phyloP scores from a whole-genome alignment of 92 coral and sea anemone species.

The Palythoa grandiflora region DNA sequence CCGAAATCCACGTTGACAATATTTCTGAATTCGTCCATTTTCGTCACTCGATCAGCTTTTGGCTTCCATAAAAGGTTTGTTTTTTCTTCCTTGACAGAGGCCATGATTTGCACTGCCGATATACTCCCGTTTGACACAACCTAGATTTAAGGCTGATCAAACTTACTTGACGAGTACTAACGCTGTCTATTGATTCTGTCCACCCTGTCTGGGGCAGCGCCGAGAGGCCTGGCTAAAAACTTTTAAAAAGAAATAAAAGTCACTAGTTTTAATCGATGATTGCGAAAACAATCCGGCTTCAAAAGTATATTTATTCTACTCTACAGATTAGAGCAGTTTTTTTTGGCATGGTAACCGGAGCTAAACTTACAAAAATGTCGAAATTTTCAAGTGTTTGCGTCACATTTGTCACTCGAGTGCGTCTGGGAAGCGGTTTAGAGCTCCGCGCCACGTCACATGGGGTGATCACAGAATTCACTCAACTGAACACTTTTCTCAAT shows the following conservation, averaged over 20 bases:
- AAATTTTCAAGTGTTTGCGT: background rate
- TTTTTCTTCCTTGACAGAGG: slow-evolving; percentile 70
- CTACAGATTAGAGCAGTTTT: background rate
- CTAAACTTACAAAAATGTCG: slow-evolving; percentile 29
- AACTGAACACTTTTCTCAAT: background rate
- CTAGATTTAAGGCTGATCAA: background rate
- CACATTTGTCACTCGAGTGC: slow-evolving; percentile 6
- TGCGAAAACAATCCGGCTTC: background rate
- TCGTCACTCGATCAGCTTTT: slow-evolving; percentile 61
- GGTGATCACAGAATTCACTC: background rate
- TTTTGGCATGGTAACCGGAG: slow-evolving; percentile 38
- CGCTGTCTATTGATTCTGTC: too few species aligned
- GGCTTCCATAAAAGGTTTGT: slow-evolving; percentile 87
- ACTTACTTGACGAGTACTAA: too few species aligned
- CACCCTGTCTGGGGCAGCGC: background rate
- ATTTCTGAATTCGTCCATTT: slow-evolving; percentile 83
- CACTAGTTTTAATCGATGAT: background rate
- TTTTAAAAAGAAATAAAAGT: too few species aligned
- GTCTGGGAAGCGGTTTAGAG: slow-evolving; percentile 3
- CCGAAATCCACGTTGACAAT: slow-evolving; percentile 70
- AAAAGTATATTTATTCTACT: background rate
- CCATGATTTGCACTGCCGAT: slow-evolving; percentile 53
- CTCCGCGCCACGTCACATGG: slow-evolving; percentile 90
- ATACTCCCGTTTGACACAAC: slow-evolving; percentile 6
- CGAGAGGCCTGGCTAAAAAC: background rate